Base-by-base conservation (phyloP, 2,888 invertebrate genomes). In the Agonum fuliginosum region DNA sequence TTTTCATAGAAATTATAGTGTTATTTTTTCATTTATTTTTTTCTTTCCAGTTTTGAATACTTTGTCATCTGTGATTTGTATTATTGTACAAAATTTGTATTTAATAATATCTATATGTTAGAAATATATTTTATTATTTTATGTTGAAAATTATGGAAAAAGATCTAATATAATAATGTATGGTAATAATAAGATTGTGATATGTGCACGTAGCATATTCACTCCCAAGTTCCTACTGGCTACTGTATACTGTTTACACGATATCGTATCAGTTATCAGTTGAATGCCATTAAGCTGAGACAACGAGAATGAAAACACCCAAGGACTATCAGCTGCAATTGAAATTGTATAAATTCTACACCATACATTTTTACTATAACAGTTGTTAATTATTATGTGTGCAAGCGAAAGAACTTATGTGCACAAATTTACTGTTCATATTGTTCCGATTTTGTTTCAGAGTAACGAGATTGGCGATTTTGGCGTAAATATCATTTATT, bases 361-460 rank as follows among this genome's bases (percentile, higher is more conserved):
- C n/a, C n/a, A n/a, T n/a, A n/a, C n/a, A n/a, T n/a, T n/a, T n/a
- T n/a, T n/a, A n/a, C n/a, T n/a, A n/a, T n/a, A n/a, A n/a, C n/a
- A n/a, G n/a, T n/a, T n/a, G n/a, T n/a, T n/a, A n/a, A n/a, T n/a
- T n/a, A n/a, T n/a, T n/a, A n/a, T n/a, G n/a, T n/a, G 8, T 17
- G 4, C 43, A 14, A 14, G 43, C 10, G n/a, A 1, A 43, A 14
- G 43, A n/a, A 34, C 34, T 10, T 12, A 51, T 30, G 20, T 24
- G 30, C 30, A 58, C 58, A 30, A 30, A 30, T 58, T 58, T 30
- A 34, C 20, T 22, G 20, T 67, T 67, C 6, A 67, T 30, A 67
- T 67, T 67, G 67, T 67, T 67, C 67, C 67, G 37, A 67, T 22
- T 67, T 67, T 67, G 41, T 67, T 67, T 22, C 67, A 12, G 20